These are phyloP conservation scores for Clavelina lepadiformis DNA, from an alignment of 23 tunicate genomes.

Conservation along the genomic window DNA sequence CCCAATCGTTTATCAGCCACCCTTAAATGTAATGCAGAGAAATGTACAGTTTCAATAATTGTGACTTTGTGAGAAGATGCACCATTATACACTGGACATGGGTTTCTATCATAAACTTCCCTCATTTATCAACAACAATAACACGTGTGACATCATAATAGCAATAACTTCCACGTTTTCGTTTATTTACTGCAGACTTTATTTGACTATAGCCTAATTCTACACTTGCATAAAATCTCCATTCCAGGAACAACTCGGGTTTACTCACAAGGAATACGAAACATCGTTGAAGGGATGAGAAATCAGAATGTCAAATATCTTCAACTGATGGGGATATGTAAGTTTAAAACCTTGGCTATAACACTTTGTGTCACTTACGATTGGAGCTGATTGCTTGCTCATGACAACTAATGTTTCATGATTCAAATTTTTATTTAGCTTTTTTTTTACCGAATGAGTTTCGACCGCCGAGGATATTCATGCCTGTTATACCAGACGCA, in stretches of 20 bases:
- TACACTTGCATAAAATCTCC: no score
- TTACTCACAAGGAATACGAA: slow-evolving; percentile 29
- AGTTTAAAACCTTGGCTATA: slow-evolving; percentile 23
- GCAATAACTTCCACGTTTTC: no score
- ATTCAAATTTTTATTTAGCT: slow-evolving; percentile 10
- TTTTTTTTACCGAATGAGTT: slow-evolving; percentile 30
- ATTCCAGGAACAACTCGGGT: slow-evolving; percentile 36
- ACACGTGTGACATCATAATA: no score
- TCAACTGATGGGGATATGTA: slow-evolving; percentile 36
- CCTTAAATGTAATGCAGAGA: not conserved
- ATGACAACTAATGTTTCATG: not conserved
- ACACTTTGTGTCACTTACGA: no score
- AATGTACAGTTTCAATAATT: no score
- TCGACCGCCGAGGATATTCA: slow-evolving; percentile 18
- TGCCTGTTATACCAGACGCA: slow-evolving; percentile 24
- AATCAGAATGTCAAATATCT: slow-evolving; percentile 30
- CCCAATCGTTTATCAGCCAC: not conserved
- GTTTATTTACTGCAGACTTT: no score
- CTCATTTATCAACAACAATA: no score
- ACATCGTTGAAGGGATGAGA: slow-evolving; percentile 60
- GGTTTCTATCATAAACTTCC: no score
- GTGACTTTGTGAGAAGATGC: no score
- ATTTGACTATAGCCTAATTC: no score
- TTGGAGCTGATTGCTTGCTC: not conserved
- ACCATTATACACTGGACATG: no score